These are phyloP conservation scores for Lophura nycthemera DNA, from an alignment of 2,113 vertebrate species.

Conservation along the genomic window DNA sequence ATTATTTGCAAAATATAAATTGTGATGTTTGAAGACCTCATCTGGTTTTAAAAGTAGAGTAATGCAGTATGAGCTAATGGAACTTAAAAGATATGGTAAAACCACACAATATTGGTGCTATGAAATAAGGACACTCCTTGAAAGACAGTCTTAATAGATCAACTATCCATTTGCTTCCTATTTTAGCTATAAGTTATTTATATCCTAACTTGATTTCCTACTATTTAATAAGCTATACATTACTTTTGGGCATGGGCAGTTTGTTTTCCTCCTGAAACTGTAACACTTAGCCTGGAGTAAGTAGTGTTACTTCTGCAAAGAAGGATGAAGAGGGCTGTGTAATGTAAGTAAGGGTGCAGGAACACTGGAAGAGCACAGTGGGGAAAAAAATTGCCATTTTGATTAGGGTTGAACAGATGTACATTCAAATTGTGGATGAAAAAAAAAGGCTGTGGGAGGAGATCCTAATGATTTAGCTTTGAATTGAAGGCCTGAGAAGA, in stretches of 20 bases:
- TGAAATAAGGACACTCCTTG: background rate
- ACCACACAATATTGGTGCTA: background rate
- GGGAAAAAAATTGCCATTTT: background rate
- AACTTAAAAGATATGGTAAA: background rate
- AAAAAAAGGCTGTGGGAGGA: background rate
- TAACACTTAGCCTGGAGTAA: background rate
- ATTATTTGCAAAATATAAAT: background rate
- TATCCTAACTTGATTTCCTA: background rate
- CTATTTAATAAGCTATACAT: background rate
- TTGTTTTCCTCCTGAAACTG: background rate
- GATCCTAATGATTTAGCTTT: rapidly evolving
- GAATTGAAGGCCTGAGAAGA: background rate
- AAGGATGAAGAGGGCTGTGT: background rate
- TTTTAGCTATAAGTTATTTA: background rate
- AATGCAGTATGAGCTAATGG: background rate
- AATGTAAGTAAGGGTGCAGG: background rate
- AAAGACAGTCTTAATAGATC: background rate
- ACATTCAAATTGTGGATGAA: background rate
- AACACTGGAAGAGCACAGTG: background rate
- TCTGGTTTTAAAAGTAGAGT: background rate
- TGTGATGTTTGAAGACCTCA: background rate
- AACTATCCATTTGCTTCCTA: background rate
- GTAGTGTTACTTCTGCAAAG: background rate
- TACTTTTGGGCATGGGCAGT: background rate
- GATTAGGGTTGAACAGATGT: background rate